Evolutionary conservation across 2,113 vertebrate species (phyloP).

Genomic region (Fregata magnificens): DNA sequence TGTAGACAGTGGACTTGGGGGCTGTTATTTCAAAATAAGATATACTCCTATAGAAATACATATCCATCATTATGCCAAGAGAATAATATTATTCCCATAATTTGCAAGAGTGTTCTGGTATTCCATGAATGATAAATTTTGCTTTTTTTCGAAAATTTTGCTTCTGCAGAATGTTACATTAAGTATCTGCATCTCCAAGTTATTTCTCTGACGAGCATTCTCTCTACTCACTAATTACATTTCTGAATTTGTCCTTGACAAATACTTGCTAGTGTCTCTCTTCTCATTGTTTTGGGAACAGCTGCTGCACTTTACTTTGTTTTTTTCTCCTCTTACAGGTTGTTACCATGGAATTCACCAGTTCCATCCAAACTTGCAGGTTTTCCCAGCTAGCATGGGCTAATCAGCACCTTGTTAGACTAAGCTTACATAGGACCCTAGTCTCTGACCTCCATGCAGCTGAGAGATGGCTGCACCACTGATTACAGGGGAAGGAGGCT

Average conservation of each 20-base stretch:
- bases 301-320: background rate
- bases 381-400: background rate
- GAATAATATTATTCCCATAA: background rate
- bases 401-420: background rate
- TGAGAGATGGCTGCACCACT: background rate
- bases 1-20: background rate
- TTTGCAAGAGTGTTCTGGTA: background rate
- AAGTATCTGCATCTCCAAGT: background rate
- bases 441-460: background rate
- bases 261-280: background rate
- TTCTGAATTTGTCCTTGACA: background rate
- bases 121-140: background rate
- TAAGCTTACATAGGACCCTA: background rate
- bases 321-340: background rate
- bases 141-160: background rate
- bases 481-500: background rate
- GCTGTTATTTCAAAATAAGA: background rate
- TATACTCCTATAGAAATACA: background rate
- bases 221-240: background rate
- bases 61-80: background rate
- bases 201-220: background rate
- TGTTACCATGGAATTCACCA: background rate
- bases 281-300: background rate
- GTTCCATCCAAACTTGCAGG: background rate
- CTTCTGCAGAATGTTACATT: background rate